Conservation (phyloP, 2,888 invertebrate genomes). For the Drosophila mulleri region DNA sequence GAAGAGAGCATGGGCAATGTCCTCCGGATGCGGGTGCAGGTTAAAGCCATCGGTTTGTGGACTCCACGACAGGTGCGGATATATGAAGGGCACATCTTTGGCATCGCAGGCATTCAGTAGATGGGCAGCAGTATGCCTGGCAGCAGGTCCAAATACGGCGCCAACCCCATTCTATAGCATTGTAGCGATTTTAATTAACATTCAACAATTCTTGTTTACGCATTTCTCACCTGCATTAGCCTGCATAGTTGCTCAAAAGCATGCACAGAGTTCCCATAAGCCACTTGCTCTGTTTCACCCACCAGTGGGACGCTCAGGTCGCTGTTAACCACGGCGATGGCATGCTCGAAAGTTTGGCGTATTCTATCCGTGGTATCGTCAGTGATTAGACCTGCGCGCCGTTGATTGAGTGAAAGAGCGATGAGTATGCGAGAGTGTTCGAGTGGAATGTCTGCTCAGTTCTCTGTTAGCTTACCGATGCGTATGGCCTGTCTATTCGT, state of each 20-base stretch:
- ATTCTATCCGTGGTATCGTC: constrained; percentile 74
- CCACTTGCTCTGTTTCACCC: constrained; percentile 82
- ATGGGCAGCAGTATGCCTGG: constrained; percentile 89
- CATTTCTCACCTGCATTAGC: constrained; percentile 86
- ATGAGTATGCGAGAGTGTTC: background rate
- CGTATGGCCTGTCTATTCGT: constrained; percentile 52
- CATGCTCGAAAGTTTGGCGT: constrained; percentile 79
- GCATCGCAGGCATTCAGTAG: constrained; percentile 93
- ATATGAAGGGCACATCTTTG: constrained; percentile 94
- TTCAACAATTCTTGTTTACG: background rate
- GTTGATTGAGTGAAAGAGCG: constrained; percentile 36
- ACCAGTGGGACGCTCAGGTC: constrained; percentile 75
- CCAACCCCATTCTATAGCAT: constrained; percentile 88
- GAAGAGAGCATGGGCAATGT: constrained; percentile 88
- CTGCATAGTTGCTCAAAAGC: constrained; percentile 86
- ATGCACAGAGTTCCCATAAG: constrained; percentile 86
- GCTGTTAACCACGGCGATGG: constrained; percentile 80
- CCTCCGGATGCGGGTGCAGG: constrained; percentile 89
- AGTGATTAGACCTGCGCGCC: constrained; percentile 77
- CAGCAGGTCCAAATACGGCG: constrained; percentile 93
- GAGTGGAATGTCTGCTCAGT: background rate
- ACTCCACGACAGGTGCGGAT: constrained; percentile 88
- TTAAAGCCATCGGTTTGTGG: constrained; percentile 87
- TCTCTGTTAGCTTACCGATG: constrained; percentile 54
- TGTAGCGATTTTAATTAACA: background rate